phyloP scores from a whole-genome alignment of 2,888 invertebrate genomes.

The Eueremaeus valkanovi region DNA sequence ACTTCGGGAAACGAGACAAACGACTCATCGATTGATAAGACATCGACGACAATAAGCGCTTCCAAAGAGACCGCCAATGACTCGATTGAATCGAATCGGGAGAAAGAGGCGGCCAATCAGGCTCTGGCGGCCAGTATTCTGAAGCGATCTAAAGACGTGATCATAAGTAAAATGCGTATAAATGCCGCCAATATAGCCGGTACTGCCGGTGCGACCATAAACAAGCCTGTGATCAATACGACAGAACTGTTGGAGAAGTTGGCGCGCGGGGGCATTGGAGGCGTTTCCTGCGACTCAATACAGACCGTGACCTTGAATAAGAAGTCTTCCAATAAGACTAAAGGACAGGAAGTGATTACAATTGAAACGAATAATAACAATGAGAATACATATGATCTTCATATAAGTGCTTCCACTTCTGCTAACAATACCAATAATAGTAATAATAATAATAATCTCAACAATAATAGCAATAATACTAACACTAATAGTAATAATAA shows the following conservation, averaged over 20 bases:
- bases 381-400: not conserved
- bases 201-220: not conserved
- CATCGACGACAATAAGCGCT: not conserved
- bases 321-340: not conserved
- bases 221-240: constrained; percentile 20
- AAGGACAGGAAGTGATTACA: constrained; percentile 9
- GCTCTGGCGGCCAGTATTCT: constrained; percentile 7
- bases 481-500: not conserved
- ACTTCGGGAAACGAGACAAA: too few species aligned
- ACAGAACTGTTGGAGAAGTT: constrained; percentile 31
- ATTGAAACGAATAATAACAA: constrained; percentile 12
- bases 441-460: not conserved
- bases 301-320: not conserved
- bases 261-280: constrained; percentile 22
- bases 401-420: constrained; percentile 18
- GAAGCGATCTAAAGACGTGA: constrained; percentile 7
- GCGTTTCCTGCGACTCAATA: not conserved
- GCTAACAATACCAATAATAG: not conserved
- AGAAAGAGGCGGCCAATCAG: constrained; percentile 6
- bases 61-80: not conserved
- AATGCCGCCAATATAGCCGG: not conserved
- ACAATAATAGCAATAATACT: not conserved
- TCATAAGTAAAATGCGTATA: constrained; percentile 9
- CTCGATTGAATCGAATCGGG: not conserved
- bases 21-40: too few species aligned